Evolutionary conservation across 2,113 vertebrate genomes (phyloP), one percentile per base, ranked within the genome.

Genomic region (Gallinago media): DNA sequence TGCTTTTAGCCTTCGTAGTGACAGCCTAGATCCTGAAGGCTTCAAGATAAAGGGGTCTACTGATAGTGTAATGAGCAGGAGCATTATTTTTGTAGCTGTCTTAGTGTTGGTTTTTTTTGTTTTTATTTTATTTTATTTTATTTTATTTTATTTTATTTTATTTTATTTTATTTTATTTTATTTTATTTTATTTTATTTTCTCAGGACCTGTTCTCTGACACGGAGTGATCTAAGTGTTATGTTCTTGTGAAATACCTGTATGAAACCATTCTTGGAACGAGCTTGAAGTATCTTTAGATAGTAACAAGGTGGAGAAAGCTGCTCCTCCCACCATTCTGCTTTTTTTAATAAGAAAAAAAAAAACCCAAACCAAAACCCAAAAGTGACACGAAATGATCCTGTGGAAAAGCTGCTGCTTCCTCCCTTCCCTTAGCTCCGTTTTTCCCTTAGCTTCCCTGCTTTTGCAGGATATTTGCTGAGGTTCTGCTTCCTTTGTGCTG

Each of bases 221-320:
- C 74, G 73, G 83, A 63, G 61, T 86, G 49, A 87, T 86, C 36
- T 20, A 40, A 40, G 61, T 68, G 31, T 7, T 71, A 62, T 84
- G 79, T 91, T 94, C 78, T 89, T 95, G 89, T 75, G 86, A 95
- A 95, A 88, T 85, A 85, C 34, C 89, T 68, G 84, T 83, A 49
- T 95, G 93, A 96, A 97, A 36, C 79, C 15, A 12, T 92, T 82
- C 77, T 72, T 79, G 78, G 92, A 93, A 94, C 72, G 85, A 71
- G 49, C 83, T 86, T 95, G 80, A 15, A 46, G 44, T 85, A 78
- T 49, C 95, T 72, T 34, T 56, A 63, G 81, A 74, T 86, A 80
- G 46, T 82, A 94, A 46, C 46, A 80, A 91, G 88, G 83, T 82
- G 81, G 88, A 92, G 59, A 66, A 91, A 95, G 92, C 62, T 50